phyloP scores from a whole-genome alignment of 2,113 vertebrate species.

The Macaca mulatta region DNA sequence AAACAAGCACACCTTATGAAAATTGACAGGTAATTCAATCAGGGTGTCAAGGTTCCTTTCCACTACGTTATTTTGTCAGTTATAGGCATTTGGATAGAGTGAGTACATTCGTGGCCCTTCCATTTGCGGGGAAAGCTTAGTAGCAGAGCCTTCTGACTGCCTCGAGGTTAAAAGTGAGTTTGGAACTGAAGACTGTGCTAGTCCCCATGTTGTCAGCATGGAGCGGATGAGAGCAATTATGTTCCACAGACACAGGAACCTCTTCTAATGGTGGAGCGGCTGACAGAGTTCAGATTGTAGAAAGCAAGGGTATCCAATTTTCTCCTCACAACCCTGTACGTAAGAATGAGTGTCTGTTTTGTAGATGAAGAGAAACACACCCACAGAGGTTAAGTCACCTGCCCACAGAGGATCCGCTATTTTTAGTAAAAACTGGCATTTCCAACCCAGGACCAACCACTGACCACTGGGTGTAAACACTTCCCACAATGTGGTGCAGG shows the following conservation, averaged over 20 bases:
- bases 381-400: neutral
- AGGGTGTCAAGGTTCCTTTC: neutral
- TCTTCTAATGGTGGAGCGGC: neutral
- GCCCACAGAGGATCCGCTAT: neutral
- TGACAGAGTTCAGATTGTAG: neutral
- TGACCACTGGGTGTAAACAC: too few species aligned
- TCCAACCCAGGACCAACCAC: neutral
- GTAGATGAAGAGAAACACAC: neutral
- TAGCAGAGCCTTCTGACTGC: neutral
- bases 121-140: neutral
- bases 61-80: neutral
- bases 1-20: neutral
- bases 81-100: neutral
- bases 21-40: neutral
- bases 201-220: rapidly evolving
- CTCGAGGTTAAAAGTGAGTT: neutral
- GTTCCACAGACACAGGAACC: neutral
- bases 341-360: neutral
- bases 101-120: neutral
- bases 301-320: neutral
- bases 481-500: rapidly evolving
- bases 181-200: rapidly evolving
- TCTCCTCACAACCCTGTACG: neutral
- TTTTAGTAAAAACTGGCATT: neutral
- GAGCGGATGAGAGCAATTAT: neutral